phyloP scores from a whole-genome alignment of 2,888 invertebrate genomes.

The Cheiracanthium punctorium region DNA sequence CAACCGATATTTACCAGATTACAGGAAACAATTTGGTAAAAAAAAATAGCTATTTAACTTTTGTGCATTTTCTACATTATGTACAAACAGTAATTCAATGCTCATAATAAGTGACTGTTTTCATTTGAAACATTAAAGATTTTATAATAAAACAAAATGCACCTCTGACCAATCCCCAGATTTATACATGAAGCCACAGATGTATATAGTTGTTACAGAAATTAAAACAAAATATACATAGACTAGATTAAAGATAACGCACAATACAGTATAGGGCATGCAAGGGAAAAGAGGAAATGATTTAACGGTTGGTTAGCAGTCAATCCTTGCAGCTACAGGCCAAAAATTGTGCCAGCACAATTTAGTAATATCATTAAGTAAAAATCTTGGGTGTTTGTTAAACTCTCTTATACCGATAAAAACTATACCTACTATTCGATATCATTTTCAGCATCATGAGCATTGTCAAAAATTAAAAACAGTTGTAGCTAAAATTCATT shows the following conservation, averaged over 20 bases:
- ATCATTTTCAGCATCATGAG: conserved; percentile 1
- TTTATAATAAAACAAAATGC: no score
- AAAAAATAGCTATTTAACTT: no score
- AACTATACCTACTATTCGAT: conserved; percentile 2
- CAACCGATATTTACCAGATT: no score
- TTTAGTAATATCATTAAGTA: conserved; percentile 3
- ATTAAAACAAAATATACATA: conserved; percentile 26
- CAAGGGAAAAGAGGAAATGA: background rate
- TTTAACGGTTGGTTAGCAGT: background rate
- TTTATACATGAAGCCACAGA: background rate
- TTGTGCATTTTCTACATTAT: no score
- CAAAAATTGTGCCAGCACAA: conserved; percentile 54
- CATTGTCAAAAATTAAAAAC: conserved; percentile 11
- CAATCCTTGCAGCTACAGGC: background rate
- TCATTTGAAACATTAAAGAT: no score
- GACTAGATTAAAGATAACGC: conserved; percentile 53
- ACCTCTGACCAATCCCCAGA: conserved; percentile 10
- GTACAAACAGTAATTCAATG: no score
- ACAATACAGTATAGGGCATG: conserved; percentile 38
- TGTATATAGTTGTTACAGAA: background rate
- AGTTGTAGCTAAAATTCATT: background rate
- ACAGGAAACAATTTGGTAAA: no score
- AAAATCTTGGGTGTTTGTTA: background rate
- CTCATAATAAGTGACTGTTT: no score
- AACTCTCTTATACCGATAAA: background rate